Conservation (phyloP, 2,797 vertebrate genomes). For the Dipus sagitta region DNA sequence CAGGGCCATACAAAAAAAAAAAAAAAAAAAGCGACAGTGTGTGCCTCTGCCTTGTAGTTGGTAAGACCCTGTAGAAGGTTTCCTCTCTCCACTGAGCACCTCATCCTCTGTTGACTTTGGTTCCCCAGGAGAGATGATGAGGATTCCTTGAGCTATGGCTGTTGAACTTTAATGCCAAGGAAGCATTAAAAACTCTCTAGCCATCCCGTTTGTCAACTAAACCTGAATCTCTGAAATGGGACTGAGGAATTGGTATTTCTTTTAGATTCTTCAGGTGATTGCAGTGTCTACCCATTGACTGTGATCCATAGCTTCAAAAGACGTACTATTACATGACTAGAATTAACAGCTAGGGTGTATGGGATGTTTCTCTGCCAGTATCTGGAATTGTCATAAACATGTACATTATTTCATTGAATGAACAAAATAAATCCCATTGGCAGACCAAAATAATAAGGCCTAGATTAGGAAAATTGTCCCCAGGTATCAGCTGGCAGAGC, state of each 20-base stretch:
- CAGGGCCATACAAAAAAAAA: not conserved
- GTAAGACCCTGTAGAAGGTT: not conserved
- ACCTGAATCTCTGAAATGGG: not conserved
- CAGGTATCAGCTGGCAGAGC: not conserved
- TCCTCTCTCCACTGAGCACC: not conserved
- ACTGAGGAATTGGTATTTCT: not conserved
- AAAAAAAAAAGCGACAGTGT: not conserved
- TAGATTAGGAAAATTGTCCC: not conserved
- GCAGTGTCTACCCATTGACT: not conserved
- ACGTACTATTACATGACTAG: not conserved
- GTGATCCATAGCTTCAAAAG: conserved; percentile 25
- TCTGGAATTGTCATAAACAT: not conserved
- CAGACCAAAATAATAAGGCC: not conserved
- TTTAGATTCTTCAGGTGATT: not conserved
- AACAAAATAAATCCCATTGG: not conserved
- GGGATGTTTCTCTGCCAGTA: not conserved
- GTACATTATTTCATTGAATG: not conserved
- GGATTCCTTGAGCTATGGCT: not conserved
- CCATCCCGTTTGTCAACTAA: not conserved
- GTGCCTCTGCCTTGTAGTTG: not conserved
- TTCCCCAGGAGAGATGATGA: not conserved
- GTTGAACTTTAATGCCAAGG: not conserved
- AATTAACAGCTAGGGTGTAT: not conserved
- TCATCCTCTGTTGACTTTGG: not conserved
- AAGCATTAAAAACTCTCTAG: not conserved